A percentile compares a stretch with the other conserved stretches of the same genome.
These are phyloP conservation scores for Aspidiotus destructor DNA, from an alignment of 2,888 invertebrate genomes.

Conservation along the genomic window DNA sequence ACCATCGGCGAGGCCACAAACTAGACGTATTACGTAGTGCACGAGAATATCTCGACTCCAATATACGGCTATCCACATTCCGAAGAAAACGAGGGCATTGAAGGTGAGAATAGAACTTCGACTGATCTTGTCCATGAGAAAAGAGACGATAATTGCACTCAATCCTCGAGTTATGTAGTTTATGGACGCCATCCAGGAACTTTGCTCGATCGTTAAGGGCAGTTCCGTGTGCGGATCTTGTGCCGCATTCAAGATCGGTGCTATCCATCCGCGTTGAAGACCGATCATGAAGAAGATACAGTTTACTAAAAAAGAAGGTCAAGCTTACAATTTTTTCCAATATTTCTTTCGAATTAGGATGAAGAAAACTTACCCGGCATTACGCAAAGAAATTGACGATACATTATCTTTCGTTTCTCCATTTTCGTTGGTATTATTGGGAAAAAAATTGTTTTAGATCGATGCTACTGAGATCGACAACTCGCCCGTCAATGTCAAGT, in stretches of 20 bases:
- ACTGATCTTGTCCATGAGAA: not conserved
- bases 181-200: not conserved
- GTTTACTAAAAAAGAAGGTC: not conserved
- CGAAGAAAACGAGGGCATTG: not conserved
- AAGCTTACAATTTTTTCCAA: not conserved
- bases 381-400: no score
- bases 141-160: not conserved
- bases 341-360: no score
- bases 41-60: not conserved
- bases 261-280: not conserved
- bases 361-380: no score
- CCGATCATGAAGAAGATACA: not conserved
- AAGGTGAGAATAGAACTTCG: not conserved
- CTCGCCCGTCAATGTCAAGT: no score
- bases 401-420: no score
- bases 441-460: no score
- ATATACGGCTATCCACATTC: not conserved
- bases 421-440: no score
- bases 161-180: not conserved
- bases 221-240: not conserved
- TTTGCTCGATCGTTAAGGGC: not conserved
- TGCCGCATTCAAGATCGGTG: not conserved
- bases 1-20: not conserved
- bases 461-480: no score
- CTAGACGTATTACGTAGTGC: not conserved